Percentiles rank a stretch among this genome's conserved stretches.
Conservation (phyloP, 2,113 vertebrate genomes). For the Odocoileus virginianus region DNA sequence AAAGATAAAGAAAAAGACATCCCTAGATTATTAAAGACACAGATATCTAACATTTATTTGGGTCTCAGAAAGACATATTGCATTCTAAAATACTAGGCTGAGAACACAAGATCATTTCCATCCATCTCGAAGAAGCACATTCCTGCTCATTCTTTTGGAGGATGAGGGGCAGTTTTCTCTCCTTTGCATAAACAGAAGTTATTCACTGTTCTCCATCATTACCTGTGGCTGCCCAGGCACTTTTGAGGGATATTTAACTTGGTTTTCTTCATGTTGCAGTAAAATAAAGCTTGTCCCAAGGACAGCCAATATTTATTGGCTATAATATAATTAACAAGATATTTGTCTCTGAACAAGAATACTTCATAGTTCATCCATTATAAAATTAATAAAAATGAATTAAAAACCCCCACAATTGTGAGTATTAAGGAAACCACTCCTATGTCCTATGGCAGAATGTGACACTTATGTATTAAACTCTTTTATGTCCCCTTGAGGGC, state of each 20-base stretch:
- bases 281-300: background rate
- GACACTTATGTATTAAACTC: background rate
- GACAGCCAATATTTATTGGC: background rate
- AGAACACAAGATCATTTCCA: background rate
- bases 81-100: background rate
- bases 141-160: background rate
- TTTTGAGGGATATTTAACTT: background rate
- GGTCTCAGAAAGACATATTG: background rate
- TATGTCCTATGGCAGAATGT: background rate
- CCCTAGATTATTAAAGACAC: background rate
- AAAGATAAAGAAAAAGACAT: background rate
- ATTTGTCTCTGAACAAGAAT: background rate
- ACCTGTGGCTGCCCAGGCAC: background rate
- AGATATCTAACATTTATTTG: background rate
- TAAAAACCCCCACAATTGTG: fast-evolving
- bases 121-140: background rate
- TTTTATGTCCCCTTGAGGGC: background rate
- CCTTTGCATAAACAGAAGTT: background rate
- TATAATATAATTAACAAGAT: background rate
- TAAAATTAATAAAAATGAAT: background rate
- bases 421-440: background rate
- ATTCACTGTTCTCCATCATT: background rate
- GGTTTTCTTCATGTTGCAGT: background rate
- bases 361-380: background rate
- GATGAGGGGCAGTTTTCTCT: background rate